A percentile compares a stretch with the other conserved stretches of the same genome.
Evolutionary conservation across 2,888 invertebrate genomes (phyloP).

Genomic region (Litoditis marina): DNA sequence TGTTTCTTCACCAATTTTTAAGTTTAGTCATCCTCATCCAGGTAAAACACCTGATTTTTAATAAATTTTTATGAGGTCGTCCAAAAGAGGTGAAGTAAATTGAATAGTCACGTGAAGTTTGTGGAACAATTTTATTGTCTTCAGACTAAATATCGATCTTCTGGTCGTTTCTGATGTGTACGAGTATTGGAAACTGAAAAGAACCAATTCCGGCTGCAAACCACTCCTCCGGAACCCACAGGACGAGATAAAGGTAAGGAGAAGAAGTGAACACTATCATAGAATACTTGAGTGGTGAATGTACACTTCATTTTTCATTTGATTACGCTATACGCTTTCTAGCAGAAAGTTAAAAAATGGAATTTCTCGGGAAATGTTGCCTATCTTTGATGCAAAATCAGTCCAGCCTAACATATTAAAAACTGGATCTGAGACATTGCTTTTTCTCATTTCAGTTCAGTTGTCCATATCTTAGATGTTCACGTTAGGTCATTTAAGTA

Average conservation of each 20-base stretch:
- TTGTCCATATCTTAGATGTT: too few species aligned
- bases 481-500: too few species aligned
- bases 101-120: background rate
- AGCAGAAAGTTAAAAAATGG: too few species aligned
- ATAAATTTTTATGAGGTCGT: slow-evolving; percentile 2
- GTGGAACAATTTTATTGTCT: slow-evolving; percentile 60
- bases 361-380: too few species aligned
- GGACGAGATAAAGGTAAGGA: slow-evolving; percentile 57
- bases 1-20: too few species aligned
- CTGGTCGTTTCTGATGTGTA: slow-evolving; percentile 74
- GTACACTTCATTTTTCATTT: too few species aligned
- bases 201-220: slow-evolving; percentile 63
- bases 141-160: slow-evolving; percentile 78
- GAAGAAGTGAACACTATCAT: too few species aligned
- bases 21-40: background rate
- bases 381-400: too few species aligned
- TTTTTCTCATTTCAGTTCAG: too few species aligned
- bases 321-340: too few species aligned
- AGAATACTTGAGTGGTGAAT: background rate
- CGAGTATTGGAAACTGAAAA: slow-evolving; percentile 93
- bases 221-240: slow-evolving; percentile 25
- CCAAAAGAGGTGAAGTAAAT: background rate
- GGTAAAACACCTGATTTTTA: background rate
- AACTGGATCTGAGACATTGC: too few species aligned
- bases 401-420: too few species aligned